Base-by-base conservation (phyloP, 2,113 vertebrate genomes). In the Notothenia coriiceps region DNA sequence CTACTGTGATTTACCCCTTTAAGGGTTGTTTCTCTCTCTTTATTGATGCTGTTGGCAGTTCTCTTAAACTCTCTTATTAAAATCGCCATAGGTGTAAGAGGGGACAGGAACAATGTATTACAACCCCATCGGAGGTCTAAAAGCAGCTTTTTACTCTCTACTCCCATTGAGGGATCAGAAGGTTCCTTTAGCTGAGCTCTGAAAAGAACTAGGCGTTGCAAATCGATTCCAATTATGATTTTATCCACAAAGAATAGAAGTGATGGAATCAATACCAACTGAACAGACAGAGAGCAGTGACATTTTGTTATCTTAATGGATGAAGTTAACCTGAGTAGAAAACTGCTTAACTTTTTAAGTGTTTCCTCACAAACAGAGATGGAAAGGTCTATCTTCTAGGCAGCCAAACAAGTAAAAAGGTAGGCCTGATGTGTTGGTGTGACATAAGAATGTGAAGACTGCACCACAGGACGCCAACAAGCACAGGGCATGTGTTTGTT, bases 221-320 rank as follows among this genome's bases (percentile, higher is more conserved):
- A 74, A 68, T 87, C 56, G 1, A 75, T 77, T 85, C 6, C n/a
- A 77, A 85, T 77, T 57, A 57, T 74, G 68, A 85, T 74, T 88
- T 79, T 66, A 55, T 56, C 55, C 61, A 20, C 18, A 11, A 18
- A 49, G 35, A 22, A 35, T 2, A 56, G 29, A 66, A 44, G 40
- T 51, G 71, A 5, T 63, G 8, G 17, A 62, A 85, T 87, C 77
- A 73, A 80, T 81, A 77, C 43, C 14, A 55, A 73, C 76, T 81
- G 69, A 74, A 51, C 9, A 59, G 52, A 71, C 57, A 5, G 82
- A 49, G 64, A 77, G 46, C 3, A 71, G 69, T 2, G 22, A 12
- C 29, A 57, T n/a, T 13, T 46, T 20, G 61, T 55, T 59, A 20
- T 49, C 46, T 56, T 70, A 85, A 85, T 76, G 68, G 67, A 12